These are phyloP conservation scores for Andrena marginata DNA, from an alignment of 2,888 invertebrate genomes.

Conservation along the genomic window DNA sequence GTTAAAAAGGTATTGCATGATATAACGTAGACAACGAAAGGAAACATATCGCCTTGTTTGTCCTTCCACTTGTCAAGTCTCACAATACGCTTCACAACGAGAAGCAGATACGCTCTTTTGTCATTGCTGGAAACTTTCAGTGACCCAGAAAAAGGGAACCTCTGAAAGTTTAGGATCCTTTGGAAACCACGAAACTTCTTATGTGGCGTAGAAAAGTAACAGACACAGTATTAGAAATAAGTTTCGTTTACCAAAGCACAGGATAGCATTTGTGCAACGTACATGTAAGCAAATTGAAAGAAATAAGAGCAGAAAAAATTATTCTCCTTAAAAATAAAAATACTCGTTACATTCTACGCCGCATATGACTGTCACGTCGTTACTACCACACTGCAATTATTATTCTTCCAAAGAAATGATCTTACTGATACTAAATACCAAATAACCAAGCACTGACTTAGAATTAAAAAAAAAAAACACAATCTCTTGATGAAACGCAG, in stretches of 20 bases:
- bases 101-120: background rate
- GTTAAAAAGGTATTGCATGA: background rate
- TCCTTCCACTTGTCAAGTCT: background rate
- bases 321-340: too few relatives aligned
- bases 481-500: too few relatives aligned
- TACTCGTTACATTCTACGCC: too few relatives aligned
- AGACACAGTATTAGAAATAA: background rate
- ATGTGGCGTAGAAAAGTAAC: background rate
- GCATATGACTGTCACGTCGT: too few relatives aligned
- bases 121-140: background rate
- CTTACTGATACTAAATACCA: too few relatives aligned
- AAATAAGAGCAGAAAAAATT: too few relatives aligned
- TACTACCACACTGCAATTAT: too few relatives aligned
- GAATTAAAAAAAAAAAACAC: too few relatives aligned
- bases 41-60: background rate
- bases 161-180: background rate
- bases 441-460: too few relatives aligned
- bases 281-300: too few relatives aligned
- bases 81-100: background rate
- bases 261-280: too few relatives aligned
- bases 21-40: background rate
- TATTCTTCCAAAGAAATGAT: too few relatives aligned
- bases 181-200: background rate
- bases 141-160: slow-evolving; percentile 1
- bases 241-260: background rate